Evolutionary conservation across 2,888 invertebrate species (phyloP), one percentile per base, ranked within the genome.

Genomic region (Drosophila ezoana): DNA sequence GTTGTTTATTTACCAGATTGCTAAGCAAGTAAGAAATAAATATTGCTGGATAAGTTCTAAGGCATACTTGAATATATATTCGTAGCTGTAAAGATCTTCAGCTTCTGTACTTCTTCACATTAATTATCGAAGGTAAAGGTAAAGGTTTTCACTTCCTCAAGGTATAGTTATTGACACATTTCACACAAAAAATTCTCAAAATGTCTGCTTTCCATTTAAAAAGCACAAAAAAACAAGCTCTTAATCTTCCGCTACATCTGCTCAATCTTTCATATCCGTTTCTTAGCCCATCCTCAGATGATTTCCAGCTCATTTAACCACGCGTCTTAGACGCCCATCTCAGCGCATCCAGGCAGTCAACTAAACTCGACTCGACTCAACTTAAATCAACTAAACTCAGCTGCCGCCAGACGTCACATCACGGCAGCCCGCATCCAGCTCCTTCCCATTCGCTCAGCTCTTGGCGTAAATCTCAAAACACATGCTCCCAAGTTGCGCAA

Each of bases 401-500:
- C 63, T 61, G 75, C 43, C 75, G 20, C 56, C 62, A 63, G 49
- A 52, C 63, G 60, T 75, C 68, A 65, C 54, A 47, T 64, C 48
- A 8, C 11, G 16, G 56, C 77, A 58, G 16, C 18, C 44, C 58
- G 58, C 57, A 59, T 56, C 56, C 38, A 54, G 38, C 56, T 53
- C 44, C 41, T 48, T 62, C 43, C 62, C 77, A 77, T 76, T 72
- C 76, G 59, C 66, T 51, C 43, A 63, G 66, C 84, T 78, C 76
- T 66, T 64, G 69, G 81, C 77, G 54, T 68, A 76, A 87, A 78
- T 89, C 83, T 75, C 69, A 52, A 65, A 84, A 89, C 83, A 84
- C 83, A 84, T 84, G 83, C 89, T 84, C 79, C 87, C 84, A 72
- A 89, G 85, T 84, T 84, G 83, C 75, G 85, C 71, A 84, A 81